phyloP scores from a whole-genome alignment of 2,888 invertebrate species.

The Aphodius sticticus region DNA sequence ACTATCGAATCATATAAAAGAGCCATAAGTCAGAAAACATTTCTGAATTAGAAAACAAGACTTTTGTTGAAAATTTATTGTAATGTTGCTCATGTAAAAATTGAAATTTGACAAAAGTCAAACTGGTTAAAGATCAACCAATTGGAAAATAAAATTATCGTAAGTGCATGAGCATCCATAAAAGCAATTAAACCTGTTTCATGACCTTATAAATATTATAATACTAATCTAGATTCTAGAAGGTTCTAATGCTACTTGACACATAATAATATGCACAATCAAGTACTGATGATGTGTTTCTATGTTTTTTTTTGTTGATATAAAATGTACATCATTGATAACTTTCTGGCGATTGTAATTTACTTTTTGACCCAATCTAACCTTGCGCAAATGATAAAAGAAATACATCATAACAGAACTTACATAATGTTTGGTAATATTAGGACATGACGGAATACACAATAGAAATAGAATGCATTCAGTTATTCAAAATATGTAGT shows the following conservation, averaged over 20 bases:
- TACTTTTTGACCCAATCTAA: background rate
- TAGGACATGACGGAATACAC: background rate
- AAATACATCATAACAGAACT: background rate
- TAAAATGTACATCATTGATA: background rate
- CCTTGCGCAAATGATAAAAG: background rate
- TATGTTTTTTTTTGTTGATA: background rate
- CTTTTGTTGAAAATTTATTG: no score
- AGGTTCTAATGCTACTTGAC: background rate
- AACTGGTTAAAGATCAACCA: no score
- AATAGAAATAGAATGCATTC: background rate
- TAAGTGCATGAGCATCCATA: no score
- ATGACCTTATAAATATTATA: background rate
- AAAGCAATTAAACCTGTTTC: no score
- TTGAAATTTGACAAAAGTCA: no score
- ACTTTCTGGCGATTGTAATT: background rate
- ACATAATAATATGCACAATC: background rate
- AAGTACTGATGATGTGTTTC: background rate
- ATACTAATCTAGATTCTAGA: background rate
- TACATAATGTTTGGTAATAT: constrained; percentile 4
- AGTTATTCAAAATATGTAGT: no score
- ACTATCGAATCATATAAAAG: no score
- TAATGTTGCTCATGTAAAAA: no score
- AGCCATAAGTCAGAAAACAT: no score
- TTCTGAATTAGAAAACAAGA: no score
- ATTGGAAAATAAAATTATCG: no score